Base-by-base conservation (phyloP, 2,888 invertebrate species). In the Boloria selene region DNA sequence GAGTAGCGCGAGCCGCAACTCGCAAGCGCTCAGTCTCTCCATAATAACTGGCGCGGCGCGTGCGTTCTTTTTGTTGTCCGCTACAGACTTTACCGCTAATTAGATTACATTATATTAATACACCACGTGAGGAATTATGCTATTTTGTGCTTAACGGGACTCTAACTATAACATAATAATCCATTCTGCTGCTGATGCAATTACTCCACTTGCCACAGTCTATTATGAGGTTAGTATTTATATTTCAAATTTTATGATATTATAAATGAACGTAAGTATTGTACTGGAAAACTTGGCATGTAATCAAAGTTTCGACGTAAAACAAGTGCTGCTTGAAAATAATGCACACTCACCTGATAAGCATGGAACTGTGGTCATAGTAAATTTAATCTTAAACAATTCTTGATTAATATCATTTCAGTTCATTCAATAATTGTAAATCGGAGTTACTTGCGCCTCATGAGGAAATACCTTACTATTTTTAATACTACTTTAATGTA, bases 1-100 rank as follows among this genome's bases (percentile, higher is more conserved):
- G 42, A 55, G 47, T 59, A 45, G 52, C 38, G 38, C 26, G 38
- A 55, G 31, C 44, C 50, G 60, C 47, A 42, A 55, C 18, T 26
- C 50, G 60, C 47, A 42, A 61, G 50, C 49, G 59, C 61, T 79
- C 86, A 84, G 86, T 86, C 82, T 82, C 81, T 70, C 79, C 82
- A 81, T 82, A 81, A 74, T 74, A 79, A 79, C 74, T 70, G 74
- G 75, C 72, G 73, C 69, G 74, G 78, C 80, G 84, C 77, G 75
- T 76, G 74, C 68, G 45, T 68, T 75, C 74, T 75, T 74, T 74
- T 69, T 68, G 68, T 68, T 60, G 50, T 60, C 49, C 63, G 61
- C 44, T 50, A 45, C 45, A 49, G 31, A 50, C 31, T 42, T 14
- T 42, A 38, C 45, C 56, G 22, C 56, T 45, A n/a, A 10, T 16